Conservation (phyloP, 1,140 invertebrate genomes). For the Acromyrmex charruanus region DNA sequence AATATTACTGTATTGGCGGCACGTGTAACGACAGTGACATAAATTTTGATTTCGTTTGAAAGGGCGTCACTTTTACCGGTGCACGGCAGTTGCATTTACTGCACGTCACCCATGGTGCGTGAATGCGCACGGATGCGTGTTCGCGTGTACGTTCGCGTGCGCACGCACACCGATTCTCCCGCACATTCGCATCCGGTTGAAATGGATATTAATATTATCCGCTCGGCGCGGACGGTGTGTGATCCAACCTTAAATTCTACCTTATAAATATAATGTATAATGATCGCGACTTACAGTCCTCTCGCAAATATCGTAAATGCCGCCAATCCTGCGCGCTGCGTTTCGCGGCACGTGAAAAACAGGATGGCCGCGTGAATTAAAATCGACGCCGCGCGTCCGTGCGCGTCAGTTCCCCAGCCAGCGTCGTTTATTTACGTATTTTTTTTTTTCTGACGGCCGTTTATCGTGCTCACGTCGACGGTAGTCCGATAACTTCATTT, state of each 20-base stretch:
- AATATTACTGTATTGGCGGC: conserved; percentile 49
- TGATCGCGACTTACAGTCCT: conserved; percentile 62
- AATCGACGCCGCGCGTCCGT: conserved; percentile 52
- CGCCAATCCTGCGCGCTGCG: background rate
- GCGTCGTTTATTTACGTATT: conserved; percentile 39
- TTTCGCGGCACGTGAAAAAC: conserved; percentile 14
- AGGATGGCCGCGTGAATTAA: conserved; percentile 53
- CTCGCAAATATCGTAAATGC: conserved; percentile 35
- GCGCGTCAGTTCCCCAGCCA: conserved; percentile 27
- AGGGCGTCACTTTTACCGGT: conserved; percentile 55
- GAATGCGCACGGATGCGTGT: conserved; percentile 23
- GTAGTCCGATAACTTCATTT: conserved; percentile 61
- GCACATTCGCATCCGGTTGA: conserved; percentile 71
- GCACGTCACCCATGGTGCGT: background rate
- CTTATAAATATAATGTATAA: conserved; percentile 78
- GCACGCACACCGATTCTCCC: conserved; percentile 9
- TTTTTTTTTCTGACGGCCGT: conserved; percentile 45
- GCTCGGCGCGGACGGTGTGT: conserved; percentile 62
- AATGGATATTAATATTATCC: conserved; percentile 81
- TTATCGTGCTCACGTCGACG: conserved; percentile 55
- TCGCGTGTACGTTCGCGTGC: conserved; percentile 29
- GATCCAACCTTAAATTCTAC: conserved; percentile 79
- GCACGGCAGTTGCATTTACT: background rate
- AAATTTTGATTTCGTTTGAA: conserved; percentile 53
- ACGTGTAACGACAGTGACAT: conserved; percentile 5